These are phyloP conservation scores for Cyrtorhinus lividipennis DNA, from an alignment of 1,140 invertebrate genomes.

Conservation along the genomic window DNA sequence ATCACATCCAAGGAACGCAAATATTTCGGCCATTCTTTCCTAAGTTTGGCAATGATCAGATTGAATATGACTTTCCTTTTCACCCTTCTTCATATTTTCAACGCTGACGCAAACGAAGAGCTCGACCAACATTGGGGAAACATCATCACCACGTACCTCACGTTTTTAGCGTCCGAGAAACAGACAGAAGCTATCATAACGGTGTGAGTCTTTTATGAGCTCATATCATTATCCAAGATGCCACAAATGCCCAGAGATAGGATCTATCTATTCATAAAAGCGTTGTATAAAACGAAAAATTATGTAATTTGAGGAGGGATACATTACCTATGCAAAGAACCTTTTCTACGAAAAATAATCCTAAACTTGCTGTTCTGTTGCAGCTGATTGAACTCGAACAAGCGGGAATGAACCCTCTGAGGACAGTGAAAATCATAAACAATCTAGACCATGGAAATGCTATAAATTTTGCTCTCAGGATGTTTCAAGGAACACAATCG, in stretches of 20 bases:
- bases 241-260: no score
- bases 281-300: no score
- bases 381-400: neutral
- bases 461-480: neutral
- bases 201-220: neutral
- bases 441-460: neutral
- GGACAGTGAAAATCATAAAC: neutral
- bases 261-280: no score
- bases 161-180: neutral
- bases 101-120: neutral
- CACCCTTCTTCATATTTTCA: neutral
- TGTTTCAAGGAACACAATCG: no score
- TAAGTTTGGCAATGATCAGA: slow-evolving; percentile 13
- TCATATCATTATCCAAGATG: neutral
- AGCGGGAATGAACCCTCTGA: neutral
- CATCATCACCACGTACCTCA: neutral
- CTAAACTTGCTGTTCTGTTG: no score
- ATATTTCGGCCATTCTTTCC: slow-evolving; percentile 12
- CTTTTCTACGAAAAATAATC: no score
- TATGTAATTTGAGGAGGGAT: no score
- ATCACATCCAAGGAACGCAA: slow-evolving; percentile 6
- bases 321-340: no score
- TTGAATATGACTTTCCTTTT: neutral
- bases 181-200: neutral
- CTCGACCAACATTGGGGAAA: neutral